Evolutionary conservation across 2,888 invertebrate genomes (phyloP), one percentile per base, ranked within the genome.

Genomic region (Ptilodon capucinus): DNA sequence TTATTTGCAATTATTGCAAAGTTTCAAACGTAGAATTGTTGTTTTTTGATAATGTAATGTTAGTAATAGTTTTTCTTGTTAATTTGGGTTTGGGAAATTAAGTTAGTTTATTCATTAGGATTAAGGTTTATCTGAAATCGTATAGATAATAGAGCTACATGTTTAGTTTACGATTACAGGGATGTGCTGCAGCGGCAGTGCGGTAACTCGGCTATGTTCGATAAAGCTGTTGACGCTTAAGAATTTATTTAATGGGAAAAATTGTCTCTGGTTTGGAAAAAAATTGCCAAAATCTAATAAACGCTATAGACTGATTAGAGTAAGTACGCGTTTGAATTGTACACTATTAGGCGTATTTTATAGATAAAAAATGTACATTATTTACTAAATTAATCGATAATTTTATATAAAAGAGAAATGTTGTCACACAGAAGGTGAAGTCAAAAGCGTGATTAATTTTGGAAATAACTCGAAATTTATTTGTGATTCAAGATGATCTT

Each of bases 251-350:
- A 78, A 75, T 58, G 64, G 63, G 69, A 78, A 74, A 70, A 68
- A 65, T 77, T 74, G 68, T 74, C 71, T 77, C 68, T 69, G 68
- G 65, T 74, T 65, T 70, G 69, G n/a, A 38, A 74, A 75, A 75
- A 76, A 72, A 71, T 82, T 85, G 85, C 84, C 86, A 87, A 90
- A 89, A 86, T 81, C 66, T 89, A 86, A 90, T 88, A 87, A 87
- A 83, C 91, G 88, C 89, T 90, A 90, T 91, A 91, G 91, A 91
- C 91, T 91, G 91, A 91, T 85, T 91, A 90, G 91, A 86, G 78
- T 91, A 91, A 91, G 91, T 73, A 79, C 82, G 85, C 87, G 81
- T 86, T 86, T 81, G 76, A 78, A 81, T 83, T 86, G 87, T 89
- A 90, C 86, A 91, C 90, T 91, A 86, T 90, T 91, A 90, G 90